Conservation (phyloP, 2,797 vertebrate genomes). For the Muscicapa striata region DNA sequence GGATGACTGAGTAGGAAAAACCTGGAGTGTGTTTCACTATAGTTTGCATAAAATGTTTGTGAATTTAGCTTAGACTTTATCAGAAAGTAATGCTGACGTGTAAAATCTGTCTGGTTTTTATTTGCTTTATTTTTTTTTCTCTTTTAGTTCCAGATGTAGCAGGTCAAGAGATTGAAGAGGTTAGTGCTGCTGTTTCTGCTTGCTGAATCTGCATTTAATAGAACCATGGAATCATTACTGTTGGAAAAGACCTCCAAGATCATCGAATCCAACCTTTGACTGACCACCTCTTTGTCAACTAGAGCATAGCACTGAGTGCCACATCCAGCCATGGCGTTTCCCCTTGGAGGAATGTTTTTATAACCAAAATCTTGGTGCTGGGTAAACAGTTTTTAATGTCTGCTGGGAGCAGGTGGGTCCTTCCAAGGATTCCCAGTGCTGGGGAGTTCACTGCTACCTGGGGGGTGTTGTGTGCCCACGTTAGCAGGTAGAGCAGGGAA, state of each 20-base stretch:
- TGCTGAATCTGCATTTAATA: constrained; percentile 29
- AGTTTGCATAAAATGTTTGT: constrained; percentile 1
- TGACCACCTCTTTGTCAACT: neutral
- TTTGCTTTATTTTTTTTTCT: neutral
- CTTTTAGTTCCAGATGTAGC: constrained; percentile 57
- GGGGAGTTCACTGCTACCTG: neutral
- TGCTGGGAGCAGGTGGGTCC: neutral
- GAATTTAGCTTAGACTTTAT: neutral
- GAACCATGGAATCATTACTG: neutral
- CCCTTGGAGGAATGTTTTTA: constrained; percentile 3
- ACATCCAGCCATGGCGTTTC: neutral
- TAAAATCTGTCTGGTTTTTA: neutral
- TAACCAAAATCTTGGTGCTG: neutral
- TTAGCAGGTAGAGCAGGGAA: neutral
- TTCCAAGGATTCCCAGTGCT: neutral
- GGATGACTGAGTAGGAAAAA: neutral
- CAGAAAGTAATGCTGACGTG: neutral
- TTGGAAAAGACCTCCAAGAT: neutral
- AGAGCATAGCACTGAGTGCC: neutral
- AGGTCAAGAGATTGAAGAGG: constrained; percentile 69
- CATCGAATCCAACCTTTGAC: neutral
- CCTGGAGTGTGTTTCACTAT: neutral
- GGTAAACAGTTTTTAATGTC: constrained; percentile 19
- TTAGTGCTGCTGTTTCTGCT: constrained; percentile 70
- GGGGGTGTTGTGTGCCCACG: neutral